Base-by-base conservation (phyloP, 2,113 vertebrate genomes). In the Psittacula cyanocephala region DNA sequence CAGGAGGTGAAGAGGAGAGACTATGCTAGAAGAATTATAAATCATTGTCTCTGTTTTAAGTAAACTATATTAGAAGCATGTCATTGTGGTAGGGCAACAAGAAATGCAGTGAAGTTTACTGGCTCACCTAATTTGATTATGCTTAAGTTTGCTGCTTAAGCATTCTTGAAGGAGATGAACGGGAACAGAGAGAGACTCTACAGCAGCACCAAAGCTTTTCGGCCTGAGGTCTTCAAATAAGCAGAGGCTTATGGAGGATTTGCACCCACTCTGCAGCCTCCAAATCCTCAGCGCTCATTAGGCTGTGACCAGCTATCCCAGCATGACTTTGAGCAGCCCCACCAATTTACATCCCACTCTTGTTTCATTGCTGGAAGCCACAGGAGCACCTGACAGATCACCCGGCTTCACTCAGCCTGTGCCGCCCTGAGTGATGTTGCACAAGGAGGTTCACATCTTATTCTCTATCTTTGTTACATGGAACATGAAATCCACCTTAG, bases 101-200 rank as follows among this genome's bases (percentile, higher is more conserved):
- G 41, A 85, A 85, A 53, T 6, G 22, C 13, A 72, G 17, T 2
- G 3, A 75, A 60, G 11, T 81, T 71, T 62, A 74, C 41, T 57
- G 62, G 43, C 28, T 81, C 86, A 23, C 35, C n/a, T 59, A 88
- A 86, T 64, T 89, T 2, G 3, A 80, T 76, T 81, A 84, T 62
- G 68, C 29, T 93, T 86, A 90, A 91, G 68, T 85, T 85, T 65
- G 28, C 65, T 81, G 44, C 68, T 96, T 94, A 86, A 83, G 39
- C 43, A 64, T 86, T 64, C 77, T 39, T 78, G 46, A 31, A 24
- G 41, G 35, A 88, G 64, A 13, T 81, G 55, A 91, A 75, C 0
- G 0, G 78, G 39, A 31, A 37, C 49, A 74, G 81, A 93, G 24
- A 77, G 41, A 81, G n/a, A 43, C 12, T 29, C 11, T 4, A 47